phyloP scores from a whole-genome alignment of 2,888 invertebrate species.

The Nymphalis c-album region DNA sequence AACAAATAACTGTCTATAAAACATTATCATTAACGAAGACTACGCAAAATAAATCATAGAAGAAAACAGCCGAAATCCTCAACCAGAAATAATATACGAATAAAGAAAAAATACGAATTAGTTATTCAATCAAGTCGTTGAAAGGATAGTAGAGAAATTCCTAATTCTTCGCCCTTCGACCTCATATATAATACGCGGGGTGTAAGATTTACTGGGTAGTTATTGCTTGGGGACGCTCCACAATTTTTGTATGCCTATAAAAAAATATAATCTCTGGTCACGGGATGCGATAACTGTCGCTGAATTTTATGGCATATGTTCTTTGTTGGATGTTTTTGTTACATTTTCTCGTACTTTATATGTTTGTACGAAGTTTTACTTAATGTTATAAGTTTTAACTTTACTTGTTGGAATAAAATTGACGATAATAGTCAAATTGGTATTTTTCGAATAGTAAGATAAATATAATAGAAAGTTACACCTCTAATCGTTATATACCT shows the following conservation, averaged over 20 bases:
- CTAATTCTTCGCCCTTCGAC: constrained; percentile 36
- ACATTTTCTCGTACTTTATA: not conserved
- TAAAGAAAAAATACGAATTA: constrained; percentile 8
- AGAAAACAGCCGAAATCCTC: not conserved
- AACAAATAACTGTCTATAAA: not conserved
- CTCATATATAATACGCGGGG: constrained; percentile 45
- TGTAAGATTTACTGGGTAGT: constrained; percentile 37
- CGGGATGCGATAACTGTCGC: constrained; percentile 20
- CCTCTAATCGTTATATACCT: too few species aligned
- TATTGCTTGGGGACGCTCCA: constrained; percentile 36
- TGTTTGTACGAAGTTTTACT: not conserved
- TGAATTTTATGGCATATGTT: constrained; percentile 17
- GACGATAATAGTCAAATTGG: too few species aligned
- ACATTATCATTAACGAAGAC: not conserved
- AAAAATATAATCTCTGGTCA: constrained; percentile 28
- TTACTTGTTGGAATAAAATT: not conserved
- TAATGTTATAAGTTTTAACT: not conserved
- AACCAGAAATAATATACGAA: not conserved
- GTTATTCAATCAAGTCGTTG: constrained; percentile 23
- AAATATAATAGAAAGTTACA: too few species aligned
- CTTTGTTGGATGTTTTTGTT: constrained; percentile 6
- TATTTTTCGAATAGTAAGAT: too few species aligned
- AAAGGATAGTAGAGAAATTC: constrained; percentile 23
- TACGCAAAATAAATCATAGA: not conserved
- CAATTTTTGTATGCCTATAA: constrained; percentile 29